Conservation (phyloP, 2,113 vertebrate species). For the Thamnophis sirtalis region DNA sequence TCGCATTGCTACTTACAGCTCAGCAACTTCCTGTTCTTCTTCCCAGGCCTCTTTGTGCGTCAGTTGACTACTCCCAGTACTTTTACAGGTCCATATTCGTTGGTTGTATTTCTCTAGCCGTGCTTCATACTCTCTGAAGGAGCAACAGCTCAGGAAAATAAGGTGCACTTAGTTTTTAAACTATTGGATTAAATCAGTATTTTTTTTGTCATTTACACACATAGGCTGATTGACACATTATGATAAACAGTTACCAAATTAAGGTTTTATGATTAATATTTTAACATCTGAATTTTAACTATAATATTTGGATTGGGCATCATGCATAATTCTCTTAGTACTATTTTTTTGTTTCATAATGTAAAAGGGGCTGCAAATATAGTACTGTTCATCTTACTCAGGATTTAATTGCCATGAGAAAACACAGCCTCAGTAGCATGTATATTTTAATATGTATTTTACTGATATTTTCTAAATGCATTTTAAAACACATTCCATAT, state of each 20-base stretch:
- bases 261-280: background rate
- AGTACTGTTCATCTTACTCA: background rate
- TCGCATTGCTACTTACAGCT: slow-evolving; percentile 83
- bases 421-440: background rate
- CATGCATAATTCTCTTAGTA: background rate
- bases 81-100: slow-evolving; percentile 96
- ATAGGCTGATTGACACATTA: background rate
- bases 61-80: slow-evolving; percentile 94
- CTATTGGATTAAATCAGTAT: background rate
- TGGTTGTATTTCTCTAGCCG: slow-evolving; percentile 85
- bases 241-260: background rate
- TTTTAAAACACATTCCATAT: background rate
- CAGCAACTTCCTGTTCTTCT: slow-evolving; percentile 97
- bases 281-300: background rate
- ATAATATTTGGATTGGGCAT: background rate
- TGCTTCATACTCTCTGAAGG: slow-evolving; percentile 88
- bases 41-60: slow-evolving; percentile 98
- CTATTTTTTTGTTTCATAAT: background rate
- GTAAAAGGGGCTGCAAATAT: background rate
- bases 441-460: background rate
- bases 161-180: slow-evolving; percentile 10
- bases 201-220: background rate
- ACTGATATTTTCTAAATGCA: background rate
- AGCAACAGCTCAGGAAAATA: slow-evolving; percentile 78
- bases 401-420: background rate